Evolutionary conservation across 1,140 invertebrate species (phyloP).

Genomic region (Drosophila suzukii): DNA sequence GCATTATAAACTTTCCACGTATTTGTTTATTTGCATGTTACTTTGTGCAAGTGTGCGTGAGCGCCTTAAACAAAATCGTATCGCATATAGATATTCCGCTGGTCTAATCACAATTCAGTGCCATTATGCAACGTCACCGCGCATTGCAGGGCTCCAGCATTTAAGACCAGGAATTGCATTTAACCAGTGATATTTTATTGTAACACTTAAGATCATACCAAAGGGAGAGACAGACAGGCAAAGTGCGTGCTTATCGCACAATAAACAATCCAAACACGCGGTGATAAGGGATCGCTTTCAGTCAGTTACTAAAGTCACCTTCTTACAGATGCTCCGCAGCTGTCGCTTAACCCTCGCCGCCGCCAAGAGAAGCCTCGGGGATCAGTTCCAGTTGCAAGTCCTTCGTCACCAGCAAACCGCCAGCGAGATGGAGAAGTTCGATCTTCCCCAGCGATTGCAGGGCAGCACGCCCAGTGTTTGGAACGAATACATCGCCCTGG

Average conservation of each 20-base stretch:
- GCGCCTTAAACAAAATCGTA: conserved; percentile 47
- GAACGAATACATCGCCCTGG: conserved; percentile 97
- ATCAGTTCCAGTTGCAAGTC: conserved; percentile 16
- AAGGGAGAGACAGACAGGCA: conserved; percentile 17
- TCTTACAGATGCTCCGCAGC: conserved; percentile 59
- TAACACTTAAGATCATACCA: not conserved
- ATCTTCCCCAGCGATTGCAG: conserved; percentile 86
- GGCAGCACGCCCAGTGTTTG: conserved; percentile 87
- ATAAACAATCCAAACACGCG: conserved; percentile 27
- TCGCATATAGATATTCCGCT: conserved; percentile 29
- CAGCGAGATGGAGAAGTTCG: conserved; percentile 85
- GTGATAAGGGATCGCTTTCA: conserved; percentile 22
- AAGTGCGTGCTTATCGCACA: conserved; percentile 39
- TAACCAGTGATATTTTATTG: conserved; percentile 55
- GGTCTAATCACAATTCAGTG: conserved; percentile 47
- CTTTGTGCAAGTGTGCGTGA: conserved; percentile 21
- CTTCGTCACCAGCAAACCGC: conserved; percentile 20
- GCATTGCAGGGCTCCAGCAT: conserved; percentile 30
- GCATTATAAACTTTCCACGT: not conserved
- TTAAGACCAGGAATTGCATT: conserved; percentile 55
- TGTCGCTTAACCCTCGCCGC: conserved; percentile 23
- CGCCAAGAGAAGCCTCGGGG: conserved; percentile 2
- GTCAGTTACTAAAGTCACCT: conserved; percentile 9
- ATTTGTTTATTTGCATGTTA: conserved; percentile 25
- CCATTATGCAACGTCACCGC: conserved; percentile 73